Conservation (phyloP, 1,140 invertebrate genomes). For the Drosophila kikkawai region DNA sequence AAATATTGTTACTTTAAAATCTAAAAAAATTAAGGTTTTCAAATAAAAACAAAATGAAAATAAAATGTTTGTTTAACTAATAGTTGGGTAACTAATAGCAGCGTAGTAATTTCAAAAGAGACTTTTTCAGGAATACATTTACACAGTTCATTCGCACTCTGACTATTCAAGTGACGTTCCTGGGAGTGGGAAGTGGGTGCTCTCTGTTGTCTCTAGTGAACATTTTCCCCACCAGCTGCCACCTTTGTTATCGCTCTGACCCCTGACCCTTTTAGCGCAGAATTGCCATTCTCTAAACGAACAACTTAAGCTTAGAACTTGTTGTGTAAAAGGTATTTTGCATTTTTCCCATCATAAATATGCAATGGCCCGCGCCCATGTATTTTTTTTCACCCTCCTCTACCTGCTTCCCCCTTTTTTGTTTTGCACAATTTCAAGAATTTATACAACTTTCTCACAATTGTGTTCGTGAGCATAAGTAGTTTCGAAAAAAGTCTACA, state of each 20-base stretch:
- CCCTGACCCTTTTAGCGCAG: constrained; percentile 15
- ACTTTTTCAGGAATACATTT: neutral
- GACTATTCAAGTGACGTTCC: neutral
- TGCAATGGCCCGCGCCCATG: constrained; percentile 31
- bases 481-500: constrained; percentile 30
- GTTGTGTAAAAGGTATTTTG: constrained; percentile 31
- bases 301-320: constrained; percentile 41
- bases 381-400: neutral
- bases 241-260: constrained; percentile 28
- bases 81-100: neutral
- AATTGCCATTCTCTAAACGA: constrained; percentile 33
- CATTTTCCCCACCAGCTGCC: constrained; percentile 10
- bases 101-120: neutral
- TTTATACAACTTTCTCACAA: constrained; percentile 53
- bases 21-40: neutral
- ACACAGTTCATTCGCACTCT: neutral
- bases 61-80: neutral
- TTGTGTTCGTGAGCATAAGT: constrained; percentile 49
- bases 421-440: constrained; percentile 39
- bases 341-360: constrained; percentile 41
- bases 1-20: neutral
- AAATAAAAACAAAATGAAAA: neutral
- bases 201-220: constrained; percentile 3
- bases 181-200: neutral
- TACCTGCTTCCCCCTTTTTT: too few species aligned